phyloP scores from a whole-genome alignment of 2,113 vertebrate species.

The Cyanoderma ruficeps region DNA sequence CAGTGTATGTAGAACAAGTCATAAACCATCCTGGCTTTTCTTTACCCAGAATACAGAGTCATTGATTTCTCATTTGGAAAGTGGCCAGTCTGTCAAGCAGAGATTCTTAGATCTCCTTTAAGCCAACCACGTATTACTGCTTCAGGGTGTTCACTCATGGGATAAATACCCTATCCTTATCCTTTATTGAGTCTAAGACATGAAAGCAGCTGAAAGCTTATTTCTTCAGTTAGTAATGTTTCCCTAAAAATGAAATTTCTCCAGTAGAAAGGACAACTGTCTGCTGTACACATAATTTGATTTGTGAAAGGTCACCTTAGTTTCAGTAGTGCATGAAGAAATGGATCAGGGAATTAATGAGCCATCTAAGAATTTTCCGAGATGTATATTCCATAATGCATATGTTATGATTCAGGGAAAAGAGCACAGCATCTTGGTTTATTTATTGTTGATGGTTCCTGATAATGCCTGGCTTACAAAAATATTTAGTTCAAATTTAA shows the following conservation, averaged over 20 bases:
- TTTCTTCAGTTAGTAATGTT: conserved; percentile 26
- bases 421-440: neutral
- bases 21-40: conserved; percentile 37
- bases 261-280: neutral
- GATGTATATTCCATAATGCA: conserved; percentile 31
- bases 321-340: conserved; percentile 45
- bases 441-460: neutral
- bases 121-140: neutral
- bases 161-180: neutral
- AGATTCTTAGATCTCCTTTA: neutral
- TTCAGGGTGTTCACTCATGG: conserved; percentile 29
- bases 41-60: conserved; percentile 25
- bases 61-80: conserved; percentile 53
- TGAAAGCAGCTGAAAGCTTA: conserved; percentile 6
- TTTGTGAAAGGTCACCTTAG: conserved; percentile 55
- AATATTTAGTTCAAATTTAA: neutral
- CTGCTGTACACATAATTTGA: neutral
- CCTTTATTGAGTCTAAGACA: conserved; percentile 3
- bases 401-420: conserved; percentile 23
- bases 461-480: neutral
- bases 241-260: conserved; percentile 36
- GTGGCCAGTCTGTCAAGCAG: neutral
- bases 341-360: conserved; percentile 58
- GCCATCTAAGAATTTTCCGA: conserved; percentile 37
- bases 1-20: conserved; percentile 1